Evolutionary conservation across 2,113 vertebrate species (phyloP).

Genomic region (Apistogramma diplotaenia): DNA sequence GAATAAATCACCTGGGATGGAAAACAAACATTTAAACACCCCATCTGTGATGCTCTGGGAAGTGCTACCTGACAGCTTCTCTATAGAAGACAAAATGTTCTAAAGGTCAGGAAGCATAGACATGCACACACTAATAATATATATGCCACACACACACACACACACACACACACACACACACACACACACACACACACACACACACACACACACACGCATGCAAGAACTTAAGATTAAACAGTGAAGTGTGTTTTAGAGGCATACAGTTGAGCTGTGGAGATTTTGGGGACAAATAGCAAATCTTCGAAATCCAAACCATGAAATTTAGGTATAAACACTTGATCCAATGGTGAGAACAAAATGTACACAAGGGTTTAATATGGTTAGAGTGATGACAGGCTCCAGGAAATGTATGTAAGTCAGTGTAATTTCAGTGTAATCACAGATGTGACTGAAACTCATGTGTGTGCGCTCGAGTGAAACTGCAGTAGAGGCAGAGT

Average conservation of each 20-base stretch:
- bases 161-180: no score
- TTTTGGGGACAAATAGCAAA: no score
- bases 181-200: no score
- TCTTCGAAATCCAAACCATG: no score
- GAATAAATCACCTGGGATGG: slow-evolving; percentile 26
- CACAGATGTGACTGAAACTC: no score
- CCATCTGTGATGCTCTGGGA: slow-evolving; percentile 16
- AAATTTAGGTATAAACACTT: no score
- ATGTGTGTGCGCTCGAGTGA: no score
- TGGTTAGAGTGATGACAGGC: neutral
- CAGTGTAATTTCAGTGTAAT: no score
- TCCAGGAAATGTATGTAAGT: neutral
- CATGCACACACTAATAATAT: neutral
- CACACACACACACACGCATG: neutral
- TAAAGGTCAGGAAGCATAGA: slow-evolving; percentile 24
- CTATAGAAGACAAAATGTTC: slow-evolving; percentile 16
- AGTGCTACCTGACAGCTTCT: slow-evolving; percentile 28
- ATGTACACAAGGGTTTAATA: neutral
- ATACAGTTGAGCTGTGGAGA: neutral
- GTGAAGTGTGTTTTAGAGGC: neutral
- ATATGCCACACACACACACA: neutral
- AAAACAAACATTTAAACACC: slow-evolving; percentile 15
- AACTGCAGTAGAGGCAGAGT: no score
- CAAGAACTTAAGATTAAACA: neutral
- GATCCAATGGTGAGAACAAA: neutral